These are phyloP conservation scores for Panurus biarmicus DNA, from an alignment of 2,113 vertebrate species.

Conservation along the genomic window DNA sequence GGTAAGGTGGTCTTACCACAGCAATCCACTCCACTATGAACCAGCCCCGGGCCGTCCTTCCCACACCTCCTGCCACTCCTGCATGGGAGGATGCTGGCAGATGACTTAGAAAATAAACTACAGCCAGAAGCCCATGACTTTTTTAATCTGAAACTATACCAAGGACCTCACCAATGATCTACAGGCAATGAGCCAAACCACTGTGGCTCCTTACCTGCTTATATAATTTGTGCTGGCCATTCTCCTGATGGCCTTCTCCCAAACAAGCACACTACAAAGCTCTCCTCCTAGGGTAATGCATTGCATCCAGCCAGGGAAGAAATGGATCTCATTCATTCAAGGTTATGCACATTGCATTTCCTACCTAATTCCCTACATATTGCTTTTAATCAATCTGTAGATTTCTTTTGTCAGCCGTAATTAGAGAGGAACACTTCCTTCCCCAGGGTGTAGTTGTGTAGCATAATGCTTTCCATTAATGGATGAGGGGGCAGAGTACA, in stretches of 20 bases:
- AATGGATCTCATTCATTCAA: not conserved
- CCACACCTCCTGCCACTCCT: not conserved
- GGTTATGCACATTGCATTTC: not conserved
- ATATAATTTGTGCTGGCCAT: not conserved
- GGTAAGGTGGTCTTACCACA: not conserved
- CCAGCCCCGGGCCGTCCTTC: not conserved
- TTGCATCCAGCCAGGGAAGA: not conserved
- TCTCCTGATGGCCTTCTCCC: not conserved
- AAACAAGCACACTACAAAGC: not conserved
- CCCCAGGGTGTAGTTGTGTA: slow-evolving; percentile 3
- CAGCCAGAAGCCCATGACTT: not conserved
- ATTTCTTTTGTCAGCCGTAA: slow-evolving; percentile 33
- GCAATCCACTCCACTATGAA: not conserved
- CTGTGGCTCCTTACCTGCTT: not conserved
- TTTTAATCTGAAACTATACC: not conserved
- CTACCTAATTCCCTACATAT: not conserved
- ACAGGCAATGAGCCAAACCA: not conserved
- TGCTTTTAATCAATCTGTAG: slow-evolving; percentile 40
- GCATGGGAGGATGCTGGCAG: not conserved
- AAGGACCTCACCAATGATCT: not conserved
- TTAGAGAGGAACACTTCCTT: slow-evolving; percentile 27
- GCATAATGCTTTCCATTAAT: slow-evolving; percentile 4
- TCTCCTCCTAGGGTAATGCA: not conserved
- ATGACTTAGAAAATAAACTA: not conserved
- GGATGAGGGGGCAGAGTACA: not conserved